Conservation (phyloP, 2,113 vertebrate genomes). For the Uria aalge region DNA sequence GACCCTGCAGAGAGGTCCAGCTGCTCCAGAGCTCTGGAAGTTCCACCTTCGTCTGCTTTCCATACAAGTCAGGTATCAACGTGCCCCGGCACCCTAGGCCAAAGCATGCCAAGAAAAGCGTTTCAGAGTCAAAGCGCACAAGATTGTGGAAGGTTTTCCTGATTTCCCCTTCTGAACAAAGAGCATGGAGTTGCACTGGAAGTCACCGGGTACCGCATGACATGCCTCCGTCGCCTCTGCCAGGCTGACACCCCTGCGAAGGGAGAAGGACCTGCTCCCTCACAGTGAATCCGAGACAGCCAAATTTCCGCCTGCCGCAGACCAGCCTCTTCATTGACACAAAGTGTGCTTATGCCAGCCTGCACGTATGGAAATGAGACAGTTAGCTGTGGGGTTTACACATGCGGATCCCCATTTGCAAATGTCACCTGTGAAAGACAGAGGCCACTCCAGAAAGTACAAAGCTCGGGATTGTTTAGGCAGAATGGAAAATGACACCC, state of each 20-base stretch:
- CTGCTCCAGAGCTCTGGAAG: background rate
- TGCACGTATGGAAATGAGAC: background rate
- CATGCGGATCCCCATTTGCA: slow-evolving; percentile 32
- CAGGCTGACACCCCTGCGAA: background rate
- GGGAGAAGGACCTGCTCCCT: background rate
- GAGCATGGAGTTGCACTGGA: background rate
- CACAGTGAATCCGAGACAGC: fast-evolving
- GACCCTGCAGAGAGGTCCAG: background rate
- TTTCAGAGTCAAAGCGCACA: background rate
- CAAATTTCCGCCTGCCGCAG: background rate
- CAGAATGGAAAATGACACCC: slow-evolving; percentile 67
- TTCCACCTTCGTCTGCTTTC: background rate
- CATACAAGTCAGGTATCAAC: background rate
- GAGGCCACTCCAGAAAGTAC: slow-evolving; percentile 51
- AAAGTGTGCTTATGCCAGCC: background rate
- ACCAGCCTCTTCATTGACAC: background rate
- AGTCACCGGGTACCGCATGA: fast-evolving
- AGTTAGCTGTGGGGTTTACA: background rate
- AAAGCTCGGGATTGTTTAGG: slow-evolving; percentile 65
- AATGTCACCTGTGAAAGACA: slow-evolving; percentile 61
- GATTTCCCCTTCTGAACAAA: background rate
- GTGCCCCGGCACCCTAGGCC: background rate
- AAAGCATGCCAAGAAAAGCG: background rate
- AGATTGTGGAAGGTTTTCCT: background rate
- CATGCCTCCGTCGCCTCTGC: fast-evolving